A percentile compares a stretch with the other conserved stretches of the same genome.
These are phyloP conservation scores for Boulengeromyrus knoepffleri DNA, from an alignment of 2,113 vertebrate species.

Conservation along the genomic window DNA sequence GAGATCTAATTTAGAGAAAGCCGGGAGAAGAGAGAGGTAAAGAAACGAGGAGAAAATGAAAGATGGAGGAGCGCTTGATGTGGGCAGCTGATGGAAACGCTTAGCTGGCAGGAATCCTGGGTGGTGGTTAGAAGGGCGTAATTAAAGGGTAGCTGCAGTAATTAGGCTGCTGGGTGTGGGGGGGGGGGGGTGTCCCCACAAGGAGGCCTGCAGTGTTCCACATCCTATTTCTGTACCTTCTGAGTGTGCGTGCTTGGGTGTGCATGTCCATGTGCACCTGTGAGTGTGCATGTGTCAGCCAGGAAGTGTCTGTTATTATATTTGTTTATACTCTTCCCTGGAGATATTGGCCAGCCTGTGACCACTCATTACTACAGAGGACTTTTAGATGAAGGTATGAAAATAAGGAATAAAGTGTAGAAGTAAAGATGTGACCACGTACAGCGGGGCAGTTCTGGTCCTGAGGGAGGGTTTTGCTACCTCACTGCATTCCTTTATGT, in stretches of 20 bases:
- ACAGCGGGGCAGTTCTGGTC: not conserved
- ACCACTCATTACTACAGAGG: not conserved
- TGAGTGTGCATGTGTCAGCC: constrained; percentile 6
- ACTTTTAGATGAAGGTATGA: not conserved
- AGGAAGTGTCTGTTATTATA: not conserved
- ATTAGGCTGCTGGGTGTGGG: not conserved
- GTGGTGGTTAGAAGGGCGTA: not conserved
- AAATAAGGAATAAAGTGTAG: not conserved
- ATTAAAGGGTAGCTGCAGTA: constrained; percentile 18
- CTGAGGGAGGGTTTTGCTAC: not conserved
- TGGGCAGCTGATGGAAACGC: not conserved
- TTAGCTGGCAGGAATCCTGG: not conserved
- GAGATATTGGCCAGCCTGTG: not conserved
- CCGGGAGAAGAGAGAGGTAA: not conserved
- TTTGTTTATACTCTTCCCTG: not conserved
- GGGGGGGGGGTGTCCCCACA: not conserved
- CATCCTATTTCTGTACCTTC: constrained; percentile 13
- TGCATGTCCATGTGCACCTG: not conserved
- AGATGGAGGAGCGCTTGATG: not conserved
- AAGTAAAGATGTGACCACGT: not conserved
- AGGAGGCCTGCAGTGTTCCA: not conserved
- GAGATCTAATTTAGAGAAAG: not conserved
- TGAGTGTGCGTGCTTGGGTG: constrained; percentile 1
- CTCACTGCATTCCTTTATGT: not conserved
- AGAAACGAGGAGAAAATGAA: not conserved